Evolutionary conservation across 1,140 invertebrate genomes (phyloP), one percentile per base, ranked within the genome.

Genomic region (Halyomorpha halys): DNA sequence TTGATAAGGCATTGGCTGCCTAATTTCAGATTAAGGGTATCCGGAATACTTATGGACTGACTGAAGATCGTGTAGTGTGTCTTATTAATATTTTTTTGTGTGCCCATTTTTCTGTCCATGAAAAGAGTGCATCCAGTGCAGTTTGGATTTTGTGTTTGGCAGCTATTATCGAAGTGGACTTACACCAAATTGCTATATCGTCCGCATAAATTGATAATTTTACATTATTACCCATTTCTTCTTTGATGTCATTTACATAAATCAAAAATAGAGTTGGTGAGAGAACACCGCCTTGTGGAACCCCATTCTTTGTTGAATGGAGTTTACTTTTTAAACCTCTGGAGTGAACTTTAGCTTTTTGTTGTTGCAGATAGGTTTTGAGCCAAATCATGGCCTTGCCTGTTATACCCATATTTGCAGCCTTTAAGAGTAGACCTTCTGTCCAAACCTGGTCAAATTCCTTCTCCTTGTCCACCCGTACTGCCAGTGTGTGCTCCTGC

Each of bases 401-500:
- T 44, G 16, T 44, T 44, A 44, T 16, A 11, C 16, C 16, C 44
- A 44, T 44, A 44, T 44, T 44, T 44, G 44, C 44, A 44, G 44
- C 8, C 44, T 16, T 44, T 44, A 44, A 16, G 44, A 44, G 44
- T 44, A 44, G 44, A n/a, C n/a, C n/a, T n/a, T n/a, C n/a, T n/a
- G n/a, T n/a, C n/a, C n/a, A n/a, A n/a, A 44, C 44, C 44, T 44
- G 8, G 44, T 44, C 16, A 16, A 44, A 44, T 44, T 8, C 8
- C 16, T 44, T 44, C 44, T 11, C 16, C 16, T 11, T 44, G 53
- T 70, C 66, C 74, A 74, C 45, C 66, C 86, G 86, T 75, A 90
- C 13, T 91, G 88, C 66, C 81, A 93, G 39, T 81, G 85, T 16
- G 16, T 11, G 44, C 44, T 44, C 44, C 44, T 44, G 44, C 44